Conservation (phyloP, 2,888 invertebrate genomes). For the Escarpia spicata region DNA sequence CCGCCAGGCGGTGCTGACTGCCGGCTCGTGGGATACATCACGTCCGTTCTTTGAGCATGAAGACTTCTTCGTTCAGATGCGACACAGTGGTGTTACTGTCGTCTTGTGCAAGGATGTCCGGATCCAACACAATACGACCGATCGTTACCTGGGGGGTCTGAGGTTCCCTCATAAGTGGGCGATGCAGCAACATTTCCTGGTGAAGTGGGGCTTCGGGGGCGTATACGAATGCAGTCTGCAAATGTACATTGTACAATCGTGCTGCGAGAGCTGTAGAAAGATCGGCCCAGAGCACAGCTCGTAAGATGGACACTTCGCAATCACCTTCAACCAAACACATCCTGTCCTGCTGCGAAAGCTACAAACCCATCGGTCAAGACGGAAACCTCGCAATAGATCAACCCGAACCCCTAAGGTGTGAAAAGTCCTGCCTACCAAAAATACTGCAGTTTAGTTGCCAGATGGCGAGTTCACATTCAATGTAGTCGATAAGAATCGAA, state of each 20-base stretch:
- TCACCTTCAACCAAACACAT: background rate
- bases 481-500: no score
- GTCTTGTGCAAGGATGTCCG: conserved; percentile 26
- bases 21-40: conserved; percentile 28
- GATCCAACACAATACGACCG: conserved; percentile 12
- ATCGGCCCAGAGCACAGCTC: background rate
- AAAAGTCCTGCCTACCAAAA: no score
- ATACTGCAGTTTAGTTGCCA: no score
- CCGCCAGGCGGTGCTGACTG: conserved; percentile 23
- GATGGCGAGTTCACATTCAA: no score
- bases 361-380: no score
- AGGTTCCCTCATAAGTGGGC: background rate
- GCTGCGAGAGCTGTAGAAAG: background rate
- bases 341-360: background rate
- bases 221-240: conserved; percentile 2
- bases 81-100: conserved; percentile 22
- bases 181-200: background rate
- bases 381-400: no score
- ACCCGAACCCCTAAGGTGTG: no score
- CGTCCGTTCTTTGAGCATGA: conserved; percentile 32
- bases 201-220: background rate
- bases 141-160: background rate
- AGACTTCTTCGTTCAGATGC: conserved; percentile 32
- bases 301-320: background rate
- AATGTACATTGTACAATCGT: background rate